phyloP scores from a whole-genome alignment of 1,140 invertebrate species.

The Drosophila melanica region DNA sequence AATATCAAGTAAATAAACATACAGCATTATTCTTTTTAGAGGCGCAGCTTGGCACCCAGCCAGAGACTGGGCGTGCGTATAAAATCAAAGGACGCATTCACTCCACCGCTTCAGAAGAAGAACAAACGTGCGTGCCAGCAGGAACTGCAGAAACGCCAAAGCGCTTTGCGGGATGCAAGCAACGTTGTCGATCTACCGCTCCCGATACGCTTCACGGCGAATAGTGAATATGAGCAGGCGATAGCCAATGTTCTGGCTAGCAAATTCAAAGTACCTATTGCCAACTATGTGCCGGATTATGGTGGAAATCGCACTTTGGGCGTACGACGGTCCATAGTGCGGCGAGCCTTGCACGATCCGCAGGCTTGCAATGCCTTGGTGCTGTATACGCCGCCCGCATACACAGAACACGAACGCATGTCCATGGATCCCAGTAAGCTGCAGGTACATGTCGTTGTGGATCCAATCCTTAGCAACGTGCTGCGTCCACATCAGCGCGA shows the following conservation, averaged over 20 bases:
- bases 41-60: slow-evolving; percentile 77
- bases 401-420: slow-evolving; percentile 84
- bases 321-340: slow-evolving; percentile 88
- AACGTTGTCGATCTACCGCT: slow-evolving; percentile 41
- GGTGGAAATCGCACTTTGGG: slow-evolving; percentile 87
- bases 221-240: slow-evolving; percentile 86
- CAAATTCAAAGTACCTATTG: slow-evolving; percentile 97
- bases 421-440: slow-evolving; percentile 85
- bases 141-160: slow-evolving; percentile 45
- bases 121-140: slow-evolving; percentile 69
- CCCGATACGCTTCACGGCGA: slow-evolving; percentile 59
- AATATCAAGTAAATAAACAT: not conserved
- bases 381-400: slow-evolving; percentile 92
- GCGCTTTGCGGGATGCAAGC: slow-evolving; percentile 37
- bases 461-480: slow-evolving; percentile 95
- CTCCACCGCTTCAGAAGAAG: slow-evolving; percentile 71
- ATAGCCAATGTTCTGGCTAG: slow-evolving; percentile 93
- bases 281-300: slow-evolving; percentile 92
- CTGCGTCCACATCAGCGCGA: slow-evolving; percentile 99
- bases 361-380: slow-evolving; percentile 96
- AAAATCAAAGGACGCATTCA: slow-evolving; percentile 55
- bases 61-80: slow-evolving; percentile 51
- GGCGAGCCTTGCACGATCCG: slow-evolving; percentile 95
- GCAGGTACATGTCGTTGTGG: slow-evolving; percentile 96
- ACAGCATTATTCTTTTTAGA: slow-evolving; percentile 24